These are phyloP conservation scores for Coregonus suidteri DNA, from an alignment of 2,797 vertebrate genomes.

Conservation along the genomic window DNA sequence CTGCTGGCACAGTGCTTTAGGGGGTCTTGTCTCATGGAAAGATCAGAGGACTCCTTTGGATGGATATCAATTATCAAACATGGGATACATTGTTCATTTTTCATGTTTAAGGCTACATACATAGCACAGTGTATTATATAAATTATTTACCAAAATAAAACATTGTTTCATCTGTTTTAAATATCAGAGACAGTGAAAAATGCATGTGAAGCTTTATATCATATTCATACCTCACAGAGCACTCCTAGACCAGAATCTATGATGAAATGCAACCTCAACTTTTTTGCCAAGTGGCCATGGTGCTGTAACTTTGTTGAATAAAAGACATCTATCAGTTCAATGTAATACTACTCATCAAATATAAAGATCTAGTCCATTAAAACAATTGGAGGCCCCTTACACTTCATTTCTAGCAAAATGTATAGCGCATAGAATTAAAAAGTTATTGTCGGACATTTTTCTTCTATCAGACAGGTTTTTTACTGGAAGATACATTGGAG, in stretches of 20 bases:
- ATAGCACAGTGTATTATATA: background rate
- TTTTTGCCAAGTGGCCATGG: background rate
- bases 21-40: conserved; percentile 5
- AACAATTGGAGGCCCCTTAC: too few relatives aligned
- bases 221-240: too few relatives aligned
- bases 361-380: too few relatives aligned
- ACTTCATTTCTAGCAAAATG: too few relatives aligned
- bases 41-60: conserved; percentile 20
- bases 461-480: too few relatives aligned
- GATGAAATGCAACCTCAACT: background rate
- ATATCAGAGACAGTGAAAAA: too few relatives aligned
- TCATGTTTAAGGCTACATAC: background rate
- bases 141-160: background rate
- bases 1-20: background rate
- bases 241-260: background rate
- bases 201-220: background rate
- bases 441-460: too few relatives aligned
- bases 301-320: background rate
- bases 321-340: background rate
- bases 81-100: background rate
- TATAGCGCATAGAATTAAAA: conserved; percentile 6
- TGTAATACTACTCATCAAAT: background rate
- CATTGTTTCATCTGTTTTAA: background rate
- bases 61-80: background rate
- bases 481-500: too few relatives aligned